Base-by-base conservation (phyloP, 1,140 invertebrate genomes). In the Dinoponera quadriceps region DNA sequence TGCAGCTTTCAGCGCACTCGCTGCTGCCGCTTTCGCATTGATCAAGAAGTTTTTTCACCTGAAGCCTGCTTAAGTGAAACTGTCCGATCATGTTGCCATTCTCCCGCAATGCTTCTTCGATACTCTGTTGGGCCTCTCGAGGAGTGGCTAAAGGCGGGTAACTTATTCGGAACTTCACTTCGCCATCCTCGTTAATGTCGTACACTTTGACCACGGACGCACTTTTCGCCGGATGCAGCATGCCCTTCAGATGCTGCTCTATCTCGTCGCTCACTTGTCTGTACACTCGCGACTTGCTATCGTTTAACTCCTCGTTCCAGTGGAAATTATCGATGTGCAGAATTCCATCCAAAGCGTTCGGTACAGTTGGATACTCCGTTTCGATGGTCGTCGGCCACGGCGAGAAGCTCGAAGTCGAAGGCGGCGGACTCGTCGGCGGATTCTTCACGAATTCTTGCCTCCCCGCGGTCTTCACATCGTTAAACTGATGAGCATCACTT, bases 11-110 rank as follows among this genome's bases (percentile, higher is more conserved):
- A 77, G 97, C 96, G 90, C 98, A 98, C 2, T 95, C 95, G 74
- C 97, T 95, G 89, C 97, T 97, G 85, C 96, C 95, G 57, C 96
- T 95, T 90, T 96, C 96, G 93, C 98, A 98, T 33, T 96, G 92
- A 94, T 98, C 97, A 1, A 96, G 86, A 20, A 97, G 93, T 73
- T 92, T 89, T 55, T 82, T 83, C 0, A 94, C 83, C 49, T 85
- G 80, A 22, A 94, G 69, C 77, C 85, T 90, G 69, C 75, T 89
- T 2, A 94, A 82, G 63, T 93, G 92, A 83, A 93, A 92, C 57
- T 85, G 88, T 38, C 92, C 91, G 71, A 94, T 82, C 57, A 62
- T 87, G 69, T 91, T 93, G 14, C 80, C 90, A 72, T 88, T 91
- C 29, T 89, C 65, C 49, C 75, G 88, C 14, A 94, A 78, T 82